Base-by-base conservation (phyloP, 1,140 invertebrate genomes). In the Papilio machaon region DNA sequence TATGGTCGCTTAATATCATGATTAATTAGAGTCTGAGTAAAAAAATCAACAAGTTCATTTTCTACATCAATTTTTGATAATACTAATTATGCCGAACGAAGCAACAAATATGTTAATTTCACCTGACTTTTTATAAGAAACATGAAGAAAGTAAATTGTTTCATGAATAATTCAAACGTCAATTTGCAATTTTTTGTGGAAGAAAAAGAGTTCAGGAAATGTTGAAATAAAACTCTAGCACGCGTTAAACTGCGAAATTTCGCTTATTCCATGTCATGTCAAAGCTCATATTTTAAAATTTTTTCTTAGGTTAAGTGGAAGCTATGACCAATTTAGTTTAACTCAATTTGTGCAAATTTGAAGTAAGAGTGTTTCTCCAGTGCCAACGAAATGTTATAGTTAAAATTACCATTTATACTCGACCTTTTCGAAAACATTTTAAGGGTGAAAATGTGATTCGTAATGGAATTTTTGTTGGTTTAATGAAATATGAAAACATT, bases 41-140 rank as follows among this genome's bases (percentile, higher is more conserved):
- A 52, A 10, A 52, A 52, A 13, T 30, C 0, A 30, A 30, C 23
- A 13, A 52, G 15, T 15, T 52, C 6, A 52, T 52, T 52, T 52
- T 8, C 10, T 52, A 52, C 30, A 3, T 64, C 60, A 23, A 64
- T 64, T 64, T 30, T 64, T 10, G 23, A 11, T 64, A 9, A 30
- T 64, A 2, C 58, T 60, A 64, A 64, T 30, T 64, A 15, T 64
- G 23, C 60, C 19, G 11, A 64, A 64, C 19, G 60, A 30, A 30
- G 60, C 19, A 64, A 64, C 60, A 64, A 64, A 64, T 64, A 64
- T 64, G 60, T 64, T 30, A 64, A 64, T 64, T 64, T 64, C 23
- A 30, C 23, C 60, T 64, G 19, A 64, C 60, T 64, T 64, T 64
- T 64, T 64, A 11, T 64, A 7, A 64, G 60, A 30, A 64, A 64